Base-by-base conservation (phyloP, 2,888 invertebrate genomes). In the Orchesellides sinensis region DNA sequence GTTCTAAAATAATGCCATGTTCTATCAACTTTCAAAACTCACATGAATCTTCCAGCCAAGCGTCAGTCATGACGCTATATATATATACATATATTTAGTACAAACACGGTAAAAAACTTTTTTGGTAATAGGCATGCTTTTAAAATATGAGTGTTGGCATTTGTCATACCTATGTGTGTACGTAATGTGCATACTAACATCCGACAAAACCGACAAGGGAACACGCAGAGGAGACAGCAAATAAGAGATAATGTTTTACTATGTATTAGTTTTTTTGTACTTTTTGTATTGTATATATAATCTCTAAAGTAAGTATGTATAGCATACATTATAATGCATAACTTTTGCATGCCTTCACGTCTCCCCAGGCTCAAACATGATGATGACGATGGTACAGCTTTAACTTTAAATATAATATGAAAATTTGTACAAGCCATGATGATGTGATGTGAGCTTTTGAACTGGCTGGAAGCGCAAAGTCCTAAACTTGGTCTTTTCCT, bases 311-410 rank as follows among this genome's bases (percentile, higher is more conserved):
- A 10, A 32, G 32, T 5, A 6, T 6, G 2, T 23, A 32, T 54
- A 35, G 21, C 23, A 27, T 72, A 72, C 40, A 59, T 27, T 65
- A 21, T 19, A 68, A 49, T 27, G 45, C 52, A 66, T 45, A 66
- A 65, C 52, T 78, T 78, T 78, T 63, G 70, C 78, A 78, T 78
- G 78, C 78, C 78, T 69, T 78, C 78, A 78, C 78, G 78, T 78
- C 78, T 78, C 70, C 69, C 63, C 52, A 17, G 61, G 78, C 69
- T 45, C 61, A 40, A 56, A 54, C 40, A 73, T 49, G 47, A 73
- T 73, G 61, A 47, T 73, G 61, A 40, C 52, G 29, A 52, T 35
- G 49, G n/a, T 59, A 35, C 59, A 65, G 23, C 23, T 75, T 66
- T 75, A 75, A 52, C 66, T 75, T 65, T 75, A 63, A 32, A 47